Percentiles rank a stretch among this genome's conserved stretches.
Conservation (phyloP, 2,888 invertebrate genomes). For the Anagyrus pseudococci region DNA sequence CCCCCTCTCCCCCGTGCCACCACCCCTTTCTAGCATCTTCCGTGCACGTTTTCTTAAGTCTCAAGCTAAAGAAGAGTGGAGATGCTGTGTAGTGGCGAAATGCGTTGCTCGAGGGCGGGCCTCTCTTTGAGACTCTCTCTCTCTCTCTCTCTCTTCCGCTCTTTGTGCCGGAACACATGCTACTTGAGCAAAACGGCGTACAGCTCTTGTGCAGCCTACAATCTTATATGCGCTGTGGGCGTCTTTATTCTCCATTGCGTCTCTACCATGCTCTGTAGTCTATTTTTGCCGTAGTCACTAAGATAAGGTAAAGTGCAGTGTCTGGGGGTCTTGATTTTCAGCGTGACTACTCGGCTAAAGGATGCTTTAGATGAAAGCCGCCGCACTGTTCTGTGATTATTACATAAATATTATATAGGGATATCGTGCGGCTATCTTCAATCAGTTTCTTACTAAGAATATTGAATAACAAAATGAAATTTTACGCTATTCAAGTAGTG, state of each 20-base stretch:
- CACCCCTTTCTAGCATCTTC: no score
- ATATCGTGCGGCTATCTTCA: no score
- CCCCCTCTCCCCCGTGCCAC: no score
- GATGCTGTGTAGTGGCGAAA: neutral
- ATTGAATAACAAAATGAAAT: no score
- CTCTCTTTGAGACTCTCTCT: constrained; percentile 28
- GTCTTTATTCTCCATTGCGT: constrained; percentile 20
- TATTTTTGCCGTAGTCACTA: constrained; percentile 20
- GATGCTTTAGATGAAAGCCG: neutral
- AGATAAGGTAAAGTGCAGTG: neutral
- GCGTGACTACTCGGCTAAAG: neutral
- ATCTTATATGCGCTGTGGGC: constrained; percentile 15
- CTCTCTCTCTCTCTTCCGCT: constrained; percentile 22
- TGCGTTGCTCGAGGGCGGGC: constrained; percentile 10
- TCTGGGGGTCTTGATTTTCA: neutral
- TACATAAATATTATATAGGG: no score
- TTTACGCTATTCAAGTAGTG: no score
- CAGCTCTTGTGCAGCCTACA: neutral
- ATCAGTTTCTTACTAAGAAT: no score
- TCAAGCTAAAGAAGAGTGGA: constrained; percentile 25
- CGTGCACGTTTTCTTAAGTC: constrained; percentile 27
- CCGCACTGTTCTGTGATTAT: neutral
- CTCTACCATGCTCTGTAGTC: neutral
- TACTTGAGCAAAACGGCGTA: no score
- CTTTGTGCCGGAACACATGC: neutral